Evolutionary conservation across 92 coral and sea anemone species (phyloP).

Genomic region (Ricordea florida): DNA sequence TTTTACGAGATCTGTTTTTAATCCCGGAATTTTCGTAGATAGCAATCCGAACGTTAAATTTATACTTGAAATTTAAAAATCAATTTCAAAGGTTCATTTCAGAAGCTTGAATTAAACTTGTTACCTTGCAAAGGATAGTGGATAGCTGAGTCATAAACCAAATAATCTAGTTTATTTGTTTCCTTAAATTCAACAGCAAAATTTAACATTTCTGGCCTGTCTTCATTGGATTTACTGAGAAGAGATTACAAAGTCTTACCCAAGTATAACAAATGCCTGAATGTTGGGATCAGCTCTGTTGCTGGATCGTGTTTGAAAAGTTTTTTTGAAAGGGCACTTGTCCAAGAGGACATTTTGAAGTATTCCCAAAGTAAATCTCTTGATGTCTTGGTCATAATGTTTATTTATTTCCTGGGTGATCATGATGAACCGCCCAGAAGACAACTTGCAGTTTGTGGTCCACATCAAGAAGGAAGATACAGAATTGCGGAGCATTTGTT

Average conservation of each 20-base stretch:
- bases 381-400: constrained; percentile 71
- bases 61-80: too few relatives aligned
- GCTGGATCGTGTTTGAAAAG: constrained; percentile 44
- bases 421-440: constrained; percentile 69
- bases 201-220: constrained; percentile 68
- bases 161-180: not conserved
- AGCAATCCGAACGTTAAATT: too few relatives aligned
- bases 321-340: constrained; percentile 55
- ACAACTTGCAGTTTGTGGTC: constrained; percentile 79
- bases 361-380: constrained; percentile 51
- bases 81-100: too few relatives aligned
- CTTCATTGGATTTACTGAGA: constrained; percentile 67
- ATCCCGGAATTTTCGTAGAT: too few relatives aligned
- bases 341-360: constrained; percentile 15
- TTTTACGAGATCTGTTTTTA: too few relatives aligned
- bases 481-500: constrained; percentile 42
- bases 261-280: not conserved
- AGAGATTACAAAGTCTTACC: constrained; percentile 88
- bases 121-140: too few relatives aligned
- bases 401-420: constrained; percentile 54
- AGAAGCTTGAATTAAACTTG: too few relatives aligned
- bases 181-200: constrained; percentile 59
- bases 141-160: not conserved
- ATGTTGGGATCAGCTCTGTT: constrained; percentile 74
- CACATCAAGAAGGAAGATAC: constrained; percentile 8